Evolutionary conservation across 2,888 invertebrate species (phyloP), one percentile per base, ranked within the genome.

Genomic region (Drosophila trichaetosa): DNA sequence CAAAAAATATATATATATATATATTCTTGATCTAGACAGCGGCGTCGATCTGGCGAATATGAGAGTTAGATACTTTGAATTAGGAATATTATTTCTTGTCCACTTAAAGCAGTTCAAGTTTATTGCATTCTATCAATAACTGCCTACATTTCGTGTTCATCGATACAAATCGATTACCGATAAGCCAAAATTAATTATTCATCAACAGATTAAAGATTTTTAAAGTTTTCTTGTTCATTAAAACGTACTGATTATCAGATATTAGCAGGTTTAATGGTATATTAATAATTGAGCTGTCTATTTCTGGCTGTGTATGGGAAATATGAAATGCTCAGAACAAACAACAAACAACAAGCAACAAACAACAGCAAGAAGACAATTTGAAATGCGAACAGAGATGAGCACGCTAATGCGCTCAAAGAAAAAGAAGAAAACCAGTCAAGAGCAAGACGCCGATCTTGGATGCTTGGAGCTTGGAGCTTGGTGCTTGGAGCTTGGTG

Each of bases 381-480:
- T 70, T 73, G 61, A 65, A 75, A 80, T 70, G 72, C 63, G 53
- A 79, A 72, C 82, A 87, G 72, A 21, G 54, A n/a, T 33, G 53
- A 87, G 79, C 68, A 80, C 66, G 89, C 84, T 89, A 89, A 89
- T 84, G 84, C 82, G 69, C 51, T 52, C 57, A 36, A 57, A 48
- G 46, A 34, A 24, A 7, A 34, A 6, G n/a, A 46, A 16, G 16
- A 53, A 58, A 31, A 29, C 62, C 48, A 46, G 61, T 63, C 63
- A 48, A 52, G 40, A 42, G 21, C 54, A 42, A 56, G 49, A 7
- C 54, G 40, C 54, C 5, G 21, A 27, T 46, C 46, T 46, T 10
- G 24, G 34, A 31, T 7, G 27, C 56, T 53, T 13, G 8, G 10
- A 34, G 40, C 38, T 38, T 4, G 24, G 34, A 31, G 33, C 27